Conservation (phyloP, 2,797 vertebrate species). For the Limosa lapponica region DNA sequence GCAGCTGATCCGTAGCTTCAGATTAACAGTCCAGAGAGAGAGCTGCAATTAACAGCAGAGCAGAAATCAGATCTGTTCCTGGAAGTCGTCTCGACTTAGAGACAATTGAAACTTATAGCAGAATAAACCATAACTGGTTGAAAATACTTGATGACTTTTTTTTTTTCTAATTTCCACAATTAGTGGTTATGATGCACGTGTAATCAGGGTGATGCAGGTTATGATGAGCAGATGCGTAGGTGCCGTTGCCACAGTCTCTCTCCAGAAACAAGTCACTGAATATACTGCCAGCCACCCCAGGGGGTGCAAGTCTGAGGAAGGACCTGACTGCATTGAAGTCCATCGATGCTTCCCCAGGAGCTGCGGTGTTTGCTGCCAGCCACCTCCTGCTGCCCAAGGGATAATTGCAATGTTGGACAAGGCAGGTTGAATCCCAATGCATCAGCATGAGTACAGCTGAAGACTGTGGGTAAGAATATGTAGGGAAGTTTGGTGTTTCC, state of each 20-base stretch:
- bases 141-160: background rate
- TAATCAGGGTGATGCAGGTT: background rate
- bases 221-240: background rate
- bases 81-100: background rate
- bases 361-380: background rate
- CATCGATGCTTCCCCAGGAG: rapidly evolving
- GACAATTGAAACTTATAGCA: background rate
- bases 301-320: background rate
- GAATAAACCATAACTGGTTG: background rate
- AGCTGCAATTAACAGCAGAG: background rate
- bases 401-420: constrained; percentile 74
- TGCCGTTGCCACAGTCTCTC: background rate
- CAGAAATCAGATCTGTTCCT: constrained; percentile 12
- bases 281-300: background rate
- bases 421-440: constrained; percentile 58
- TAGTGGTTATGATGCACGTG: background rate
- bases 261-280: background rate
- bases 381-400: constrained; percentile 12
- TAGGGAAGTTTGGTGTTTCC: background rate
- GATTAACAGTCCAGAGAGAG: background rate
- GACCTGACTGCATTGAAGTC: background rate
- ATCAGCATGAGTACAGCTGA: constrained; percentile 76
- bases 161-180: background rate
- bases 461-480: constrained; percentile 76
- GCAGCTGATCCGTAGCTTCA: background rate